Conservation (phyloP, 2,797 vertebrate genomes). For the Harpagifer antarcticus region DNA sequence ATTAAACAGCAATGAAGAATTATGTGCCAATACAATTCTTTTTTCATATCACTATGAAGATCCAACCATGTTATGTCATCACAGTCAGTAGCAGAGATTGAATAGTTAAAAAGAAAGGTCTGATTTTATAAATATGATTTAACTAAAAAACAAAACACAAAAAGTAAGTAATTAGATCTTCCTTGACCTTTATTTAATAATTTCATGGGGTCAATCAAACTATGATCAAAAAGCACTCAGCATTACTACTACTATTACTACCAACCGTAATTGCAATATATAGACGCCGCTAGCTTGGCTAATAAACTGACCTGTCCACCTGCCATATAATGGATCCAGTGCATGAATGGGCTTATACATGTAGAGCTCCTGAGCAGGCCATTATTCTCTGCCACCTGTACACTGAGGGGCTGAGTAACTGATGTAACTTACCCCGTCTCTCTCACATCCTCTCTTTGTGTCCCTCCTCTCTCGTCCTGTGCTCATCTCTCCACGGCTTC, state of each 20-base stretch:
- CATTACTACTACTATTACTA: background rate
- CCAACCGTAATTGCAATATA: fast-evolving
- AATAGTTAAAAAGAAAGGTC: background rate
- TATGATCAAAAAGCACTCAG: no score
- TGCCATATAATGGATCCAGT: background rate
- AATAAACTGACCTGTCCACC: background rate
- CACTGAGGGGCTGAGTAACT: conserved; percentile 62
- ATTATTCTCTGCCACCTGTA: conserved; percentile 49
- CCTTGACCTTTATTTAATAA: background rate
- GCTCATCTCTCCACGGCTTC: conserved; percentile 42
- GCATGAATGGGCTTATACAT: conserved; percentile 4
- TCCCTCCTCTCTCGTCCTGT: conserved; percentile 70
- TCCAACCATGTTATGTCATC: background rate
- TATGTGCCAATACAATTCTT: conserved; percentile 4
- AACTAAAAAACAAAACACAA: background rate
- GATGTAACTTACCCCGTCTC: conserved; percentile 75
- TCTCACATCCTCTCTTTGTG: conserved; percentile 79
- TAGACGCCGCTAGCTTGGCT: background rate
- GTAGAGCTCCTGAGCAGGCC: conserved; percentile 2
- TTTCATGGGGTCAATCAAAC: background rate
- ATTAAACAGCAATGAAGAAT: background rate
- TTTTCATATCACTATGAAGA: background rate
- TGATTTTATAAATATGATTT: background rate
- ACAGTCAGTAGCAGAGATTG: background rate
- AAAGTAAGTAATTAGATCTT: background rate